phyloP scores from a whole-genome alignment of 2,797 vertebrate species.

The Microctenopoma steveboyesi region DNA sequence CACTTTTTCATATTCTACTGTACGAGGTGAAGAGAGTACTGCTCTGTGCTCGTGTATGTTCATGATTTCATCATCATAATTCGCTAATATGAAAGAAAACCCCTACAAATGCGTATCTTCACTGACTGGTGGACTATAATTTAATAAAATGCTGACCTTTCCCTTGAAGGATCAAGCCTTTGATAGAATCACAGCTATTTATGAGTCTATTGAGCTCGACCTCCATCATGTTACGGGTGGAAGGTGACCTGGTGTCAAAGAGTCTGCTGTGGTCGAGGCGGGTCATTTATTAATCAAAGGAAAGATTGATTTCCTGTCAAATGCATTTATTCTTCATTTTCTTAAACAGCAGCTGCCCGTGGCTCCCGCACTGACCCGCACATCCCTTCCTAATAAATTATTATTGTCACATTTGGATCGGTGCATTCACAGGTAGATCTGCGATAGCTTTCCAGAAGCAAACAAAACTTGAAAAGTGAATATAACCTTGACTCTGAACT shows the following conservation, averaged over 20 bases:
- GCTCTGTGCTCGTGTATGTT: not conserved
- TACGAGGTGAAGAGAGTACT: not conserved
- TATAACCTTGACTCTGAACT: conserved; percentile 69
- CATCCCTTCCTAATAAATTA: conserved; percentile 18
- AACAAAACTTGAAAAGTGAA: conserved; percentile 69
- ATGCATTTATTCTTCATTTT: conserved; percentile 16
- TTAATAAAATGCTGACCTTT: conserved; percentile 21
- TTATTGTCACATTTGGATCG: conserved; percentile 35
- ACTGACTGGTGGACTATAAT: conserved; percentile 9
- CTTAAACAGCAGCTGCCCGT: conserved; percentile 7
- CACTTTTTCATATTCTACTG: not conserved
- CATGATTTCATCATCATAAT: not conserved
- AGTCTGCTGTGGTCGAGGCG: conserved; percentile 10
- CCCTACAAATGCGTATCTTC: conserved; percentile 8
- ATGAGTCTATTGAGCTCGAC: conserved; percentile 41
- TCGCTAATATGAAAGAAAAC: conserved; percentile 2
- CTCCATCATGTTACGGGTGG: conserved; percentile 18
- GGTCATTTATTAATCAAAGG: conserved; percentile 54
- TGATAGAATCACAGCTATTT: conserved; percentile 35
- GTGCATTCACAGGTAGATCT: conserved; percentile 39
- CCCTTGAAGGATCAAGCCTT: conserved; percentile 26
- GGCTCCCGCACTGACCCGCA: not conserved
- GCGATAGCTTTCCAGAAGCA: conserved; percentile 60
- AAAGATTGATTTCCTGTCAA: conserved; percentile 54
- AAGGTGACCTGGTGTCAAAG: conserved; percentile 50